phyloP scores from a whole-genome alignment of 2,888 invertebrate genomes.

The Sphecodes monilicornis region DNA sequence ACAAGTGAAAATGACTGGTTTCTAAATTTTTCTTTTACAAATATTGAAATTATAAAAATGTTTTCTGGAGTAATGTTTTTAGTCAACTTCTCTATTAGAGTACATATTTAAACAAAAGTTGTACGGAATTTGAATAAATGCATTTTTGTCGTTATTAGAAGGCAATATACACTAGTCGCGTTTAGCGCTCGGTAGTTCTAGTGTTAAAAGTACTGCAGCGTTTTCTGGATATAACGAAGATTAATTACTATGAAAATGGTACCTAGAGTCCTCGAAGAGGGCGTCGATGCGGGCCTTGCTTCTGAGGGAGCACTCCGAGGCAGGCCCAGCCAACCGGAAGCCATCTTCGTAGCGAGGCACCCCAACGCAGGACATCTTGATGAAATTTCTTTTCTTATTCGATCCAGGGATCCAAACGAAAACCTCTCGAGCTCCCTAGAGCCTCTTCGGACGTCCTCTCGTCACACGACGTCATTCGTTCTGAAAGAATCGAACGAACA shows the following conservation, averaged over 20 bases:
- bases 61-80: no score
- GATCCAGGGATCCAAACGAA: slow-evolving; percentile 1
- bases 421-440: slow-evolving; percentile 23
- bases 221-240: background rate
- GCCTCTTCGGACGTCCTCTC: background rate
- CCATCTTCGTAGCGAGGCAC: slow-evolving; percentile 80
- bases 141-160: no score
- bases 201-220: background rate
- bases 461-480: slow-evolving; percentile 58
- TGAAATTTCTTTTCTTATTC: background rate
- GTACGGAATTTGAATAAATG: no score
- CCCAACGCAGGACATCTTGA: slow-evolving; percentile 63
- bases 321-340: slow-evolving; percentile 80
- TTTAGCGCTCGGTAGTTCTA: no score
- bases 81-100: no score
- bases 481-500: slow-evolving; percentile 45
- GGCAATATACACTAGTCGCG: no score
- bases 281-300: slow-evolving; percentile 89
- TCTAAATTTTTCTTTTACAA: no score
- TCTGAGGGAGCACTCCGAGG: slow-evolving; percentile 81
- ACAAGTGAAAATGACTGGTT: no score
- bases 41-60: no score
- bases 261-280: slow-evolving; percentile 91
- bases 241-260: background rate
- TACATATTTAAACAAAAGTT: no score